Conservation (phyloP, 2,888 invertebrate species). For the Taenaris catops region DNA sequence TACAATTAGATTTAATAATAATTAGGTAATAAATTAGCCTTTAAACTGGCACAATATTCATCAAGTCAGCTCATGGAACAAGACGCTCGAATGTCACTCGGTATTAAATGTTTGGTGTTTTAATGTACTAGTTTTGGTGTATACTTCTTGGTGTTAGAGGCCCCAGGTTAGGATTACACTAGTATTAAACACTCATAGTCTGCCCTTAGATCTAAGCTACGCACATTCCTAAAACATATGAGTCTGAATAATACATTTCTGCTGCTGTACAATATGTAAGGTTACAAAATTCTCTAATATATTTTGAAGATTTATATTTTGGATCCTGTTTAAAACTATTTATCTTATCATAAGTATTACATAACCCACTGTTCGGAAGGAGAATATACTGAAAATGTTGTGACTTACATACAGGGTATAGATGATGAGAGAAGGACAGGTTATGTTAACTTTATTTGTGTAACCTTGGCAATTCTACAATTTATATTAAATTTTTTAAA, state of each 20-base stretch:
- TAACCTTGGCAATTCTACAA: conserved; percentile 35
- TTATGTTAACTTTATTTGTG: conserved; percentile 31
- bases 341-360: conserved; percentile 67
- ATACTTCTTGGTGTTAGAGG: conserved; percentile 45
- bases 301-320: conserved; percentile 75
- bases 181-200: conserved; percentile 54
- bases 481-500: conserved; percentile 29
- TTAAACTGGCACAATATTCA: conserved; percentile 64
- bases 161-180: conserved; percentile 44
- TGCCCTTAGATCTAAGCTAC: conserved; percentile 63
- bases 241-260: conserved; percentile 76
- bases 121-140: conserved; percentile 43
- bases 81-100: conserved; percentile 68
- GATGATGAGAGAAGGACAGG: conserved; percentile 38
- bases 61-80: conserved; percentile 73
- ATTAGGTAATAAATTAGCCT: conserved; percentile 21
- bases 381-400: conserved; percentile 46
- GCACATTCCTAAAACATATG: conserved; percentile 70
- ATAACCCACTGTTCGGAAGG: conserved; percentile 52
- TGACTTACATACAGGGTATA: conserved; percentile 72
- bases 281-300: conserved; percentile 68
- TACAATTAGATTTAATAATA: conserved; percentile 13
- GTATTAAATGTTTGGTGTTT: conserved; percentile 53
- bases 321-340: conserved; percentile 50
- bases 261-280: conserved; percentile 62